phyloP scores from a whole-genome alignment of 2,888 invertebrate species.

The Drosophila trichaetosa region DNA sequence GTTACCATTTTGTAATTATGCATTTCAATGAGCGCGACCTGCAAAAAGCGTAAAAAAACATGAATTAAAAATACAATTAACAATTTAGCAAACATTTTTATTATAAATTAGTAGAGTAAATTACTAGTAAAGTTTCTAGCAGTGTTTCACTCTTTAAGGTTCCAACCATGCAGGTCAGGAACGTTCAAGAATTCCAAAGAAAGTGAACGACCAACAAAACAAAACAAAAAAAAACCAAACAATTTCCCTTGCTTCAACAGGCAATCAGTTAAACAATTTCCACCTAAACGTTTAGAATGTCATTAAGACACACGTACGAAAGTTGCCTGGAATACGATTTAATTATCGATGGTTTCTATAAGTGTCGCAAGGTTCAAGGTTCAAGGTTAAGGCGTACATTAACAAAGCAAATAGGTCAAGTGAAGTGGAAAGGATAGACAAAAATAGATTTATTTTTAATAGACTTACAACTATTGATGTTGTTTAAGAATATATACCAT shows the following conservation, averaged over 20 bases:
- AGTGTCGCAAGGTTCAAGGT: slow-evolving; percentile 28
- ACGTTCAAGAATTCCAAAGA: slow-evolving; percentile 40
- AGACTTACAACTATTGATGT: background rate
- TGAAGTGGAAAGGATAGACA: slow-evolving; percentile 9
- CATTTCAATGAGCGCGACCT: slow-evolving; percentile 40
- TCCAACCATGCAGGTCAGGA: slow-evolving; percentile 14
- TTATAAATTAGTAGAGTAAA: slow-evolving; percentile 13
- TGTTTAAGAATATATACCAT: background rate
- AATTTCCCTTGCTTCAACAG: slow-evolving; percentile 3
- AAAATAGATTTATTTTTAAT: background rate
- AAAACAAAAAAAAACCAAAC: background rate
- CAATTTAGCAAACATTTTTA: slow-evolving; percentile 30
- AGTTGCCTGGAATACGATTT: slow-evolving; percentile 25
- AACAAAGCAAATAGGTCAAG: background rate
- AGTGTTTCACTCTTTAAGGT: slow-evolving; percentile 26
- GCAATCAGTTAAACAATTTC: slow-evolving; percentile 13
- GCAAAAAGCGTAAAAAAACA: slow-evolving; percentile 35
- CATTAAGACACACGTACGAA: slow-evolving; percentile 23
- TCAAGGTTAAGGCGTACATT: slow-evolving; percentile 35
- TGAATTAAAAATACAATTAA: slow-evolving; percentile 31
- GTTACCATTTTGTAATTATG: slow-evolving; percentile 56
- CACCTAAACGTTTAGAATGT: slow-evolving; percentile 16
- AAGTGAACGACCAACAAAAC: slow-evolving; percentile 23
- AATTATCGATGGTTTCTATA: slow-evolving; percentile 28
- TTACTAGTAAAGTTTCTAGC: slow-evolving; percentile 5